phyloP scores from a whole-genome alignment of 1,140 invertebrate species.

The Cephus cinctus region DNA sequence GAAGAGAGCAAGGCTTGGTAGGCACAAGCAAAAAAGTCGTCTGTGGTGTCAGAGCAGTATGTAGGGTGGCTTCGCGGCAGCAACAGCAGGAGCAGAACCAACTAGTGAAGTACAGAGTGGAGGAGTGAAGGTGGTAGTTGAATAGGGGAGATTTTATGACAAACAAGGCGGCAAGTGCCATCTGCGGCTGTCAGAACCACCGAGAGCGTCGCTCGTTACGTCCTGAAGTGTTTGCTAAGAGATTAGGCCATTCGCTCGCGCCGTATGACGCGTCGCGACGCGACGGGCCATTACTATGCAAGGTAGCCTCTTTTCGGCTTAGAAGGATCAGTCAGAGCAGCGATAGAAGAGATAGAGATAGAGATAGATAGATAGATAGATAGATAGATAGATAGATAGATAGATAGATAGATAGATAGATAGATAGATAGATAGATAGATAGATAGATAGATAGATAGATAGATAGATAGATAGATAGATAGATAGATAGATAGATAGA shows the following conservation, averaged over 20 bases:
- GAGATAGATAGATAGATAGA: slow-evolving; percentile 8
- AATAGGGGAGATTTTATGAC: slow-evolving; percentile 35
- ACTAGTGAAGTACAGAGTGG: slow-evolving; percentile 16
- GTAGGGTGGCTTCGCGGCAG: not conserved
- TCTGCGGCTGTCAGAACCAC: slow-evolving; percentile 36
- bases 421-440: slow-evolving; percentile 10
- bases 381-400: slow-evolving; percentile 14
- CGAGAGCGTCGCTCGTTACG: slow-evolving; percentile 30
- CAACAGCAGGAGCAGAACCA: not conserved
- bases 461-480: slow-evolving; percentile 4
- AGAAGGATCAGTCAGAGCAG: not conserved
- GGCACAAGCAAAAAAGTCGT: too few relatives aligned
- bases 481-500: slow-evolving; percentile 15
- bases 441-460: slow-evolving; percentile 12
- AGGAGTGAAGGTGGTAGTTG: slow-evolving; percentile 14
- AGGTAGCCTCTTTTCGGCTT: slow-evolving; percentile 29
- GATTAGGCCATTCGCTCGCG: slow-evolving; percentile 30
- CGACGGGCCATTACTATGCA: slow-evolving; percentile 20
- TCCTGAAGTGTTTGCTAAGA: slow-evolving; percentile 38
- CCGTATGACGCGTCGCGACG: not conserved
- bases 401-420: slow-evolving; percentile 5
- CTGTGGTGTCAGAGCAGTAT: not conserved
- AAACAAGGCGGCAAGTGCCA: slow-evolving; percentile 40
- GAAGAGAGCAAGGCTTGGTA: too few relatives aligned
- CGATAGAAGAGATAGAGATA: slow-evolving; percentile 3